Percentiles rank a stretch among this genome's conserved stretches.
Conservation (phyloP, 2,888 invertebrate genomes). For the Drosophila kuntzei region DNA sequence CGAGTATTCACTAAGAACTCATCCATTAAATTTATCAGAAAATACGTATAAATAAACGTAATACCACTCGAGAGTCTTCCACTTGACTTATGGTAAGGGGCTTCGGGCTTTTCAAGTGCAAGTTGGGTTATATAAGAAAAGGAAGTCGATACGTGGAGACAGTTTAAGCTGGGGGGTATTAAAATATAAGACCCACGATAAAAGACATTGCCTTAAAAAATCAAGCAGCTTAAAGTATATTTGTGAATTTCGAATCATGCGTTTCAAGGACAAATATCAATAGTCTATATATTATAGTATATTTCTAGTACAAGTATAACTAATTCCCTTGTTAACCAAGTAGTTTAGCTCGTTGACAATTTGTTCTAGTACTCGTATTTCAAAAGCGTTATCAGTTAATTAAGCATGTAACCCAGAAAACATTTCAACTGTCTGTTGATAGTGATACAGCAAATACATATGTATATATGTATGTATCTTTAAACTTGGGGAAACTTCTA, state of each 20-base stretch:
- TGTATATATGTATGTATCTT: slow-evolving; percentile 2
- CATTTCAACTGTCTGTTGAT: slow-evolving; percentile 15
- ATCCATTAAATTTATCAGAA: slow-evolving; percentile 70
- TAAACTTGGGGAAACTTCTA: slow-evolving; percentile 9
- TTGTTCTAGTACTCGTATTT: slow-evolving; percentile 13
- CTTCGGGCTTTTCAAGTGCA: slow-evolving; percentile 48
- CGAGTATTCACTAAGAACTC: slow-evolving; percentile 41
- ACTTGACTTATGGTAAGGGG: slow-evolving; percentile 54
- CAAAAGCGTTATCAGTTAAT: slow-evolving; percentile 49
- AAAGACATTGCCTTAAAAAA: neutral
- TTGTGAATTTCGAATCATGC: slow-evolving; percentile 2
- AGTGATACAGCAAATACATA: neutral
- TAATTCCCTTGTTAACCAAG: slow-evolving; percentile 26
- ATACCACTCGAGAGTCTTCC: slow-evolving; percentile 64
- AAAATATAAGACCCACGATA: neutral
- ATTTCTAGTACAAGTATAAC: slow-evolving; percentile 18
- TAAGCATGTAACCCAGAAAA: slow-evolving; percentile 42
- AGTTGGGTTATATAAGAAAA: slow-evolving; percentile 37
- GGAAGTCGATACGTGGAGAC: slow-evolving; percentile 37
- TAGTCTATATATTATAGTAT: neutral
- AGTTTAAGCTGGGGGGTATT: slow-evolving; percentile 43
- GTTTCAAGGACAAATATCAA: slow-evolving; percentile 6
- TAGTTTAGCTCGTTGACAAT: slow-evolving; percentile 28
- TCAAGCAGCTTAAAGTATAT: neutral
- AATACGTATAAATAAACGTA: slow-evolving; percentile 61